phyloP scores from a whole-genome alignment of 1,140 invertebrate species.

The Zeugodacus cucurbitae region DNA sequence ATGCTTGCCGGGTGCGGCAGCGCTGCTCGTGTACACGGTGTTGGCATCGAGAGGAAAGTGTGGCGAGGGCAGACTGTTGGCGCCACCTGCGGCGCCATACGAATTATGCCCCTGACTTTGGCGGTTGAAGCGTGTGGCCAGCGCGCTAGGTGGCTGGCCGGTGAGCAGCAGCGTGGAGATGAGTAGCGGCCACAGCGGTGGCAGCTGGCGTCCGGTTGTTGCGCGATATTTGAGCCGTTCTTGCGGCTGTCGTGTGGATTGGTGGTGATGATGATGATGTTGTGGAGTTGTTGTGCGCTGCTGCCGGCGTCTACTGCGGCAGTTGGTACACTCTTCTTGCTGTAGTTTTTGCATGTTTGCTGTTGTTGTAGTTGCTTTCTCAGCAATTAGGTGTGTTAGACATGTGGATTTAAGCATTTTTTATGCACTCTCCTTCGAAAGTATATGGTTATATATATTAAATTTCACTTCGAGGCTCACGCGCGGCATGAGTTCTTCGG shows the following conservation, averaged over 20 bases:
- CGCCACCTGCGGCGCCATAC: neutral
- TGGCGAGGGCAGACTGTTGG: neutral
- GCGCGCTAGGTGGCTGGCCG: neutral
- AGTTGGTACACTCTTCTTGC: neutral
- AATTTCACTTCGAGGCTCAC: neutral
- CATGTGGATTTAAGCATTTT: neutral
- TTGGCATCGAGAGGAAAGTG: constrained; percentile 2
- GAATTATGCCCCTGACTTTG: neutral
- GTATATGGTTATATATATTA: neutral
- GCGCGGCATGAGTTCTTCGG: neutral
- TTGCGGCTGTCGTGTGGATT: neutral
- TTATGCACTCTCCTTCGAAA: neutral
- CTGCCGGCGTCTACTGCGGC: neutral
- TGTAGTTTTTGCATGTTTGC: constrained; percentile 1
- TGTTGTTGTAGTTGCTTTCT: neutral
- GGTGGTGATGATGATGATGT: neutral
- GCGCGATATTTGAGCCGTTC: neutral
- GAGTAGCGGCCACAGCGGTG: neutral
- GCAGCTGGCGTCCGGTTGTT: neutral
- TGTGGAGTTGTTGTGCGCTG: neutral
- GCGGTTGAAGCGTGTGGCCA: constrained; percentile 29
- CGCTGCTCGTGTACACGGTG: neutral
- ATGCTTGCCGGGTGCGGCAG: neutral
- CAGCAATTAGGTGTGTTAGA: neutral
- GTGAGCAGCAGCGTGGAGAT: neutral